Base-by-base conservation (phyloP, 2,888 invertebrate species). In the Phasia obesa region DNA sequence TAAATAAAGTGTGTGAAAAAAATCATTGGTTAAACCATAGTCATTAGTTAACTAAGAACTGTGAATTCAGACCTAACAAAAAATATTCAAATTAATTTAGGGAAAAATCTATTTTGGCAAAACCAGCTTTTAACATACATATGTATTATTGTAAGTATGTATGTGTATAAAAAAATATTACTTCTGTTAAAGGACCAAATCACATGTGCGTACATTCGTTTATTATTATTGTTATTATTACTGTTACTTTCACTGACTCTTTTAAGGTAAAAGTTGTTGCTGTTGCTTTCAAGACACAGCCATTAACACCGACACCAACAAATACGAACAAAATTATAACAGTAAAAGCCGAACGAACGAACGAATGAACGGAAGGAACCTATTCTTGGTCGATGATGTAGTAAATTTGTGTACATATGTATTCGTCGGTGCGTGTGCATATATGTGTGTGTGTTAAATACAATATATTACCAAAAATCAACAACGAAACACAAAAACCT, bases 321-420 rank as follows among this genome's bases (percentile, higher is more conserved):
- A 9, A 59, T 1, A 44, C 21, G 44, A 62, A 47, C n/a, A 59
- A 35, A 19, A n/a, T 27, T 25, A 6, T 25, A 19, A 17, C 65
- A 49, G 55, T 42, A 67, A 65, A 65, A 51, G 15, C 57, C 67
- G 67, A 76, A 76, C 59, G 15, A 49, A 70, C 21, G 67, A 55
- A 55, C 25, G 35, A 21, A 55, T 55, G 74, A 75, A 55, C 53
- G 25, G 35, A 21, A 55, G 64, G 74, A 75, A 65, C 82, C 75
- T 74, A 79, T 83, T 83, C 65, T 64, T 65, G 51, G 74, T 27
- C 69, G 78, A 47, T 83, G 67, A 79, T 83, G 79, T 75, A 69
- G 71, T 77, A 51, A 80, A 73, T 83, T 31, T 31, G 13, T 31
- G 44, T 77, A 65, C 67, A 77, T 81, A 15, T 23, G 7, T 47